Conservation (phyloP, 2,888 invertebrate genomes). For the Polydrusus tereticollis region DNA sequence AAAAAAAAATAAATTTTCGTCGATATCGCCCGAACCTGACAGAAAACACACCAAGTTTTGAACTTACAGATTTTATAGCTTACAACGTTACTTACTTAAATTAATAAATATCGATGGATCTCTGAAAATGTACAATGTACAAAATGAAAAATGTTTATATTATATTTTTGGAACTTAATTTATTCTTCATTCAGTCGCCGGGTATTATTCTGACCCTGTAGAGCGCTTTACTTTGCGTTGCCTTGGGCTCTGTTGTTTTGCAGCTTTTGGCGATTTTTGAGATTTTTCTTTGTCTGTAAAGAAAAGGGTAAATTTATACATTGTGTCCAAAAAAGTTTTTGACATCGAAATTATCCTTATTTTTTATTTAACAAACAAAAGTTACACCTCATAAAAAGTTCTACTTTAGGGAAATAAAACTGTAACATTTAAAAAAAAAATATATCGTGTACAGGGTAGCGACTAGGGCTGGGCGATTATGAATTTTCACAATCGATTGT, state of each 20-base stretch:
- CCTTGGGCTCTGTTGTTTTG: constrained; percentile 76
- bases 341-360: too few species aligned
- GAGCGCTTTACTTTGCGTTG: constrained; percentile 83
- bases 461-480: too few species aligned
- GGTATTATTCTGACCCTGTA: constrained; percentile 72
- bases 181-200: constrained; percentile 31
- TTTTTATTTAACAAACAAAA: too few species aligned
- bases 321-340: too few species aligned
- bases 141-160: constrained; percentile 22
- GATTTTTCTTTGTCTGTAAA: constrained; percentile 62
- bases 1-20: too few species aligned
- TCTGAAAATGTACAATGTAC: constrained; percentile 23
- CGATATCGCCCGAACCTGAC: too few species aligned
- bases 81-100: not conserved
- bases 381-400: too few species aligned
- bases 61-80: not conserved
- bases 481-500: too few species aligned
- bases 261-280: constrained; percentile 60
- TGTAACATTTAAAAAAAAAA: too few species aligned
- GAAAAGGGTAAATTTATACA: too few species aligned
- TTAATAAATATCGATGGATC: constrained; percentile 31
- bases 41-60: not conserved
- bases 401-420: too few species aligned
- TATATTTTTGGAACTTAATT: not conserved
- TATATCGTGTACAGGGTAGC: too few species aligned